Evolutionary conservation across 2,113 vertebrate species (phyloP).

Genomic region (Arvicanthis niloticus): DNA sequence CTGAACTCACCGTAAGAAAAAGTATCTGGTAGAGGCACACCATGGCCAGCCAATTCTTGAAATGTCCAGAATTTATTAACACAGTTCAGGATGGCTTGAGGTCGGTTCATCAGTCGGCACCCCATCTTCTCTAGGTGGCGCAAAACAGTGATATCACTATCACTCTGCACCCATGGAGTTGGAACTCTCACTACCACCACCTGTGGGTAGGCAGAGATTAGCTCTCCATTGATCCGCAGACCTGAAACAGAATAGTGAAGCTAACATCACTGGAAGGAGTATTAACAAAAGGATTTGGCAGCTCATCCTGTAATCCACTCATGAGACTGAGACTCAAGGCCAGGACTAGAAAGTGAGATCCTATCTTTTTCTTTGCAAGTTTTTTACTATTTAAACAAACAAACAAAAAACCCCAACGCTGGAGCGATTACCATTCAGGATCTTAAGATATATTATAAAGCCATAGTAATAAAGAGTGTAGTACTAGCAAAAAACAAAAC

Average conservation of each 20-base stretch:
- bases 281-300: background rate
- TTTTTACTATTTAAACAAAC: background rate
- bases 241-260: slow-evolving; percentile 81
- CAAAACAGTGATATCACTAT: slow-evolving; percentile 91
- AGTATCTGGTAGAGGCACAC: slow-evolving; percentile 90
- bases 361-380: background rate
- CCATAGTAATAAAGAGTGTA: no score
- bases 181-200: slow-evolving; percentile 91
- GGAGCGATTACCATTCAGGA: no score
- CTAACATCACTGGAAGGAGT: background rate
- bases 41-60: slow-evolving; percentile 90
- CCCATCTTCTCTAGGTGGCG: slow-evolving; percentile 92
- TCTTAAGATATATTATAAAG: no score
- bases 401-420: no score
- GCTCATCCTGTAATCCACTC: background rate
- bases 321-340: background rate
- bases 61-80: slow-evolving; percentile 92
- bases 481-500: background rate
- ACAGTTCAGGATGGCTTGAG: slow-evolving; percentile 91
- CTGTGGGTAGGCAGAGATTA: slow-evolving; percentile 89
- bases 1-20: slow-evolving; percentile 89
- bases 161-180: slow-evolving; percentile 91
- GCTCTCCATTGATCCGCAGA: slow-evolving; percentile 89
- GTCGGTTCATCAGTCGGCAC: slow-evolving; percentile 90
- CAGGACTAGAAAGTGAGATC: background rate